These are phyloP conservation scores for Pachyuromys duprasi DNA, from an alignment of 2,797 vertebrate species.

Conservation along the genomic window DNA sequence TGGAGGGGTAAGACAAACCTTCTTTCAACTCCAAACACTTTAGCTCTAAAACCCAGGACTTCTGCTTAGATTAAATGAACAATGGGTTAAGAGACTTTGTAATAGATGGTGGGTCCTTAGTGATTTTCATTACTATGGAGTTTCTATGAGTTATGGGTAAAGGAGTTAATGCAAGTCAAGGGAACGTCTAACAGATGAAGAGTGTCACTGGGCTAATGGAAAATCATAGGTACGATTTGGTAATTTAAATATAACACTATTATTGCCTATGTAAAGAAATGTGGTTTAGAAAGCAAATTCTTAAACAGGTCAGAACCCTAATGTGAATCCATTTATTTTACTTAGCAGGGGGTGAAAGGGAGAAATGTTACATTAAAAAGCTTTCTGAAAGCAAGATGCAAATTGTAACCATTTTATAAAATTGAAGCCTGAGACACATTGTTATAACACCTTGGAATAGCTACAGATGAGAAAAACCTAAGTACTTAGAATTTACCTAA, in stretches of 20 bases:
- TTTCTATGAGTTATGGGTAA: conserved; percentile 34
- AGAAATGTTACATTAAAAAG: conserved; percentile 71
- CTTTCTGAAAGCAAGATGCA: conserved; percentile 73
- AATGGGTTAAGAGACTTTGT: conserved; percentile 2
- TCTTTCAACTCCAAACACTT: neutral
- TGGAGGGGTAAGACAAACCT: neutral
- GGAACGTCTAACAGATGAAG: conserved; percentile 33
- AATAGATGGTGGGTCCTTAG: neutral
- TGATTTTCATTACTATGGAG: conserved; percentile 40
- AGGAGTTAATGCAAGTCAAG: conserved; percentile 58
- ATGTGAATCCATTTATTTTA: conserved; percentile 79
- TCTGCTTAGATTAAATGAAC: conserved; percentile 43
- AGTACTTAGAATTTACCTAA: conserved; percentile 33
- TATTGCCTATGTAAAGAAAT: conserved; percentile 68
- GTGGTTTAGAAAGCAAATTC: conserved; percentile 65
- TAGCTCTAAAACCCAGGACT: neutral
- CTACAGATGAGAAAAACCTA: conserved; percentile 19
- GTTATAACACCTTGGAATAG: conserved; percentile 51
- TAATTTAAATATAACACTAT: conserved; percentile 72
- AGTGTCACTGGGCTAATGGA: conserved; percentile 60
- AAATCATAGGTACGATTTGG: conserved; percentile 65
- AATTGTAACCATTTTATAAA: conserved; percentile 73
- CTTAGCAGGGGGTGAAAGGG: conserved; percentile 69
- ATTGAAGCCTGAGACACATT: conserved; percentile 64
- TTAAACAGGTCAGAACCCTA: conserved; percentile 76